These are phyloP conservation scores for Scartelaos histophorus DNA, from an alignment of 2,113 vertebrate genomes.

Conservation along the genomic window DNA sequence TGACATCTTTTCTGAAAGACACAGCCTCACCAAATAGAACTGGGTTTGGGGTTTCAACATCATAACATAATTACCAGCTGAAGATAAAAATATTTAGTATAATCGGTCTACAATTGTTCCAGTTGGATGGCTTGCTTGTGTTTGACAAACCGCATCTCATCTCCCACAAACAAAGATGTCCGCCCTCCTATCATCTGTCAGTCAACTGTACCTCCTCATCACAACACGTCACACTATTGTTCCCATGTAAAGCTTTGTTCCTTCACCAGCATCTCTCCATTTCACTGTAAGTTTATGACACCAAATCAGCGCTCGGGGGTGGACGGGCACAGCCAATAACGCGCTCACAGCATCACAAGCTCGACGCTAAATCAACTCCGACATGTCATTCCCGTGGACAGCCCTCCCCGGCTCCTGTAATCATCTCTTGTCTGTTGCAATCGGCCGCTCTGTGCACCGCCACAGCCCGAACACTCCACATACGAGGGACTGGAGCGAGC, in stretches of 20 bases:
- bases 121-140: background rate
- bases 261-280: conserved; percentile 1
- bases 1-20: too few species aligned
- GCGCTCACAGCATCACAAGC: conserved; percentile 24
- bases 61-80: background rate
- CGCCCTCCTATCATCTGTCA: conserved; percentile 34
- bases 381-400: conserved; percentile 49
- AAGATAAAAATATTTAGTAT: background rate
- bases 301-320: conserved; percentile 23
- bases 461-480: conserved; percentile 50
- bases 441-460: conserved; percentile 45
- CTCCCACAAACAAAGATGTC: background rate
- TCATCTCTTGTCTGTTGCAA: conserved; percentile 63
- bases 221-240: conserved; percentile 38
- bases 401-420: conserved; percentile 45
- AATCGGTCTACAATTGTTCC: too few species aligned
- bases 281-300: conserved; percentile 29
- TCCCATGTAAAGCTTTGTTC: conserved; percentile 32
- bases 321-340: conserved; percentile 31
- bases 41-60: too few species aligned
- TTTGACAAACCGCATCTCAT: background rate
- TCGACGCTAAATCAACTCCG: conserved; percentile 55
- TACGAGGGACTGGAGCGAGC: conserved; percentile 46
- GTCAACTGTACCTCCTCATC: conserved; percentile 21
- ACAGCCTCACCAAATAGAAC: too few species aligned